Conservation (phyloP, 2,888 invertebrate species). For the Nudaria mundana region DNA sequence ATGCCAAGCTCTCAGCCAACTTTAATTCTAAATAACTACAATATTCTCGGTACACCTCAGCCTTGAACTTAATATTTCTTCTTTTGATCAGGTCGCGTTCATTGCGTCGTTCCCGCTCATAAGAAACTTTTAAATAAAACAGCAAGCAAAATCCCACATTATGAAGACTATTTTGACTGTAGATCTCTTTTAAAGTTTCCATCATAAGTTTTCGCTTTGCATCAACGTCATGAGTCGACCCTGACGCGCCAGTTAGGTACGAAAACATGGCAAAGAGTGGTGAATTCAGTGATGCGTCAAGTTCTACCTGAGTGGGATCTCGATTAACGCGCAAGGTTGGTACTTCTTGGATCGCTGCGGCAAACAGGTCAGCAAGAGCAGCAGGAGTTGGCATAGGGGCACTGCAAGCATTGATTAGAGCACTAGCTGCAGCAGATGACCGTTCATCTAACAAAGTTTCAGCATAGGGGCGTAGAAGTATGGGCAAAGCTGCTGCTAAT, state of each 20-base stretch:
- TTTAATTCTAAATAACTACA: slow-evolving; percentile 90
- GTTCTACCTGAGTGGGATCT: slow-evolving; percentile 73
- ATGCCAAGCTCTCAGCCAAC: slow-evolving; percentile 86
- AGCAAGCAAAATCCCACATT: slow-evolving; percentile 92
- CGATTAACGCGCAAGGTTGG: slow-evolving; percentile 72
- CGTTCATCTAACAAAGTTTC: slow-evolving; percentile 74
- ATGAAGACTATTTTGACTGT: slow-evolving; percentile 83
- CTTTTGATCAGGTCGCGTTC: slow-evolving; percentile 77
- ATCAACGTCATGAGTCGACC: slow-evolving; percentile 79
- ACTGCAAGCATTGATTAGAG: slow-evolving; percentile 61
- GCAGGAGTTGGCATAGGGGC: slow-evolving; percentile 63
- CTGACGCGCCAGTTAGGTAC: slow-evolving; percentile 85
- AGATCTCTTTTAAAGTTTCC: slow-evolving; percentile 90
- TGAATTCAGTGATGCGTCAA: slow-evolving; percentile 86
- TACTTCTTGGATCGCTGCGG: slow-evolving; percentile 73
- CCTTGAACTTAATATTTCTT: slow-evolving; percentile 86
- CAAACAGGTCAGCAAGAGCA: slow-evolving; percentile 70
- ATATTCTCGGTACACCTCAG: slow-evolving; percentile 93
- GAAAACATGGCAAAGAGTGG: slow-evolving; percentile 94
- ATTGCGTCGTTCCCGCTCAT: slow-evolving; percentile 77
- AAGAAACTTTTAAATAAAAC: slow-evolving; percentile 91
- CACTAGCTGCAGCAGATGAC: slow-evolving; percentile 57
- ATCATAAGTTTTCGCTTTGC: slow-evolving; percentile 89
- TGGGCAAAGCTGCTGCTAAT: slow-evolving; percentile 68
- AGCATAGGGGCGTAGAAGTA: slow-evolving; percentile 66